Conservation (phyloP, 2,888 invertebrate species). For the Macrosiphum euphorbiae region DNA sequence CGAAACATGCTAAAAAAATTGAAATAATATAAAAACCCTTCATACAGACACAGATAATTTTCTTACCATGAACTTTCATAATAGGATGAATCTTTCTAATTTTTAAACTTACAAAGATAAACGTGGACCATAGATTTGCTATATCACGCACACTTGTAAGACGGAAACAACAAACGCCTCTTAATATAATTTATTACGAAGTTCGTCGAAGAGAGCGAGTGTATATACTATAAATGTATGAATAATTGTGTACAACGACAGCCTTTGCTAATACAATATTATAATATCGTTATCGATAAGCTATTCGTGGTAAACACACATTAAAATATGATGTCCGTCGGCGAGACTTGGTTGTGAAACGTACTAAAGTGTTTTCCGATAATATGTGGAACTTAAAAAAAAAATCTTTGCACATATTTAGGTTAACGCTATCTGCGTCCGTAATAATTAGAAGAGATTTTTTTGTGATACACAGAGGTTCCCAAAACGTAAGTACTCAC, state of each 20-base stretch:
- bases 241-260: not conserved
- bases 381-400: no score
- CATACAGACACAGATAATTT: no score
- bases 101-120: no score
- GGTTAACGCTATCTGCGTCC: not conserved
- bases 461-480: not conserved
- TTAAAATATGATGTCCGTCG: not conserved
- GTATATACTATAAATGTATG: not conserved
- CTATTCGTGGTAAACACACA: not conserved
- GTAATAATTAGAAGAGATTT: not conserved
- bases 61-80: no score
- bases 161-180: no score
- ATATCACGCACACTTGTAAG: no score
- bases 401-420: no score
- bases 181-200: not conserved
- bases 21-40: no score
- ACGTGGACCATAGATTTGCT: no score
- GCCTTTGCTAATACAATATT: not conserved
- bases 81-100: no score
- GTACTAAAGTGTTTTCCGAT: not conserved
- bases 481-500: not conserved
- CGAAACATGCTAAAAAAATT: no score
- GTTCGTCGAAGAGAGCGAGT: not conserved
- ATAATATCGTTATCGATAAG: not conserved
- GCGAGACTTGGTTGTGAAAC: not conserved